phyloP scores from a whole-genome alignment of 1,140 invertebrate species.

The Hylyphantes graminicola region DNA sequence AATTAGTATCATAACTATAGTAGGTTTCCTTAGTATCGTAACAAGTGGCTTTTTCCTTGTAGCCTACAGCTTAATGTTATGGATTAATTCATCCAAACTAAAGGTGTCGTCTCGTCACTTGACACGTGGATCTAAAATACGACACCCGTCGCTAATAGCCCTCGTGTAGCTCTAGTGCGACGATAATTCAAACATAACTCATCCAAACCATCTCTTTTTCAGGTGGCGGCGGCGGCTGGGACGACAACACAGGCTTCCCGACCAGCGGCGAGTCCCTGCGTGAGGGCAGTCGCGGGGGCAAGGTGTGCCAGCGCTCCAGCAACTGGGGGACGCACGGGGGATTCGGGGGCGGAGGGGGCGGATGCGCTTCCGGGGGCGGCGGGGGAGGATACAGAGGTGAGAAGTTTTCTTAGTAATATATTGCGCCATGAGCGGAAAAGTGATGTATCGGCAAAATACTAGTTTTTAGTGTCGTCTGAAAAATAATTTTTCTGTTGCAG shows the following conservation, averaged over 20 bases:
- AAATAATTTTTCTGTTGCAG: too few species aligned
- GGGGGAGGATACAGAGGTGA: slow-evolving; percentile 66
- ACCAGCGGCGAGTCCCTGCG: slow-evolving; percentile 65
- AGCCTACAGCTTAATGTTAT: too few species aligned
- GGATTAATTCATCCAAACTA: too few species aligned
- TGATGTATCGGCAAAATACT: too few species aligned
- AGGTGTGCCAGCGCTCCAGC: slow-evolving; percentile 65
- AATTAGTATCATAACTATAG: too few species aligned
- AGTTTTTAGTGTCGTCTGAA: background rate
- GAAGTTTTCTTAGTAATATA: background rate
- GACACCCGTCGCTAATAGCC: too few species aligned
- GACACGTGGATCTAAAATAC: too few species aligned
- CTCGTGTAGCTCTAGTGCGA: too few species aligned
- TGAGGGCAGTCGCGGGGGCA: slow-evolving; percentile 66
- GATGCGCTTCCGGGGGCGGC: slow-evolving; percentile 76
- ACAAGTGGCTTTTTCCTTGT: too few species aligned
- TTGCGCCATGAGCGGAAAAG: too few species aligned
- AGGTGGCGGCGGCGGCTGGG: slow-evolving; percentile 69
- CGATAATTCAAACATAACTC: background rate
- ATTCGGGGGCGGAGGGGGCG: slow-evolving; percentile 86
- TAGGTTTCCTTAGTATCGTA: too few species aligned
- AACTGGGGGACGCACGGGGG: slow-evolving; percentile 77
- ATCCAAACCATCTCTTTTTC: slow-evolving; percentile 6
- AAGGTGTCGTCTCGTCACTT: too few species aligned
- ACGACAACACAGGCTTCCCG: slow-evolving; percentile 77